Percentiles rank a stretch among this genome's conserved stretches.
Conservation (phyloP, 2,113 vertebrate species). For the Scatophagus argus region DNA sequence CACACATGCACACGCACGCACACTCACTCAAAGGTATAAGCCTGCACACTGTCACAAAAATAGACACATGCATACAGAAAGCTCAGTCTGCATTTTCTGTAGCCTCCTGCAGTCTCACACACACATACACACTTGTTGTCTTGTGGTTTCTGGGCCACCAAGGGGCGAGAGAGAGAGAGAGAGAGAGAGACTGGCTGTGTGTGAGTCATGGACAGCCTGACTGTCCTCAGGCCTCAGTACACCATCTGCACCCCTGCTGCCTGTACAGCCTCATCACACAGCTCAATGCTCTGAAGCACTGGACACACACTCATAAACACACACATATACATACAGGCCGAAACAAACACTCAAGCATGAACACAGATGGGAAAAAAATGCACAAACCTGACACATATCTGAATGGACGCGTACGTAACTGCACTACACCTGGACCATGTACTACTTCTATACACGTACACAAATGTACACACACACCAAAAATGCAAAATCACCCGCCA, state of each 20-base stretch:
- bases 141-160: slow-evolving; percentile 62
- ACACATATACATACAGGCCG: slow-evolving; percentile 27
- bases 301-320: slow-evolving; percentile 37
- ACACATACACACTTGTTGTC: slow-evolving; percentile 53
- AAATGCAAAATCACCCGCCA: not conserved
- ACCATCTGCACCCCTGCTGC: slow-evolving; percentile 75
- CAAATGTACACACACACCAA: not conserved
- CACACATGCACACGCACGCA: slow-evolving; percentile 12
- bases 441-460: not conserved
- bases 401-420: slow-evolving; percentile 12
- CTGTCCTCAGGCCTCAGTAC: slow-evolving; percentile 71
- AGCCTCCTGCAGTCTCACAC: slow-evolving; percentile 37
- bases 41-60: slow-evolving; percentile 44
- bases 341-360: slow-evolving; percentile 21
- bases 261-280: slow-evolving; percentile 67
- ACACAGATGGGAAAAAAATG: slow-evolving; percentile 24
- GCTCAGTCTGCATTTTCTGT: slow-evolving; percentile 58
- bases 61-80: slow-evolving; percentile 42
- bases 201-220: slow-evolving; percentile 74
- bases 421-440: slow-evolving; percentile 21
- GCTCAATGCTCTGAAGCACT: slow-evolving; percentile 46
- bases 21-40: slow-evolving; percentile 1
- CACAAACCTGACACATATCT: slow-evolving; percentile 9
- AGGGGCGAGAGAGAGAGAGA: slow-evolving; percentile 13
- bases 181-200: slow-evolving; percentile 51